Base-by-base conservation (phyloP, 2,888 invertebrate genomes). In the Caenorhabditis becei region DNA sequence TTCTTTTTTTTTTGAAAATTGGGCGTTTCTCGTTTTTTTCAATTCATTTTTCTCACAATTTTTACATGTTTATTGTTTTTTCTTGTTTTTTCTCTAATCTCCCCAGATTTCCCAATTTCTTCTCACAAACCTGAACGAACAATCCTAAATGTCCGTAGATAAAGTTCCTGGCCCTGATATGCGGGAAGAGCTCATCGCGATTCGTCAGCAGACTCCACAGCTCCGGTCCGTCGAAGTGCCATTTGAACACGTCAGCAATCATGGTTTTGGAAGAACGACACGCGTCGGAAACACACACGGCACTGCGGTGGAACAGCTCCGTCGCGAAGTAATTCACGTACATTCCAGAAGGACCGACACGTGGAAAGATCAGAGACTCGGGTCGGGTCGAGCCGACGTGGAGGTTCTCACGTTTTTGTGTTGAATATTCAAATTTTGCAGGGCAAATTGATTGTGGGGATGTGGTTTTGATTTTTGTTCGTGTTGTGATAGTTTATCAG, bases 321-420 rank as follows among this genome's bases (percentile, higher is more conserved):
- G 66, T 66, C 11, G 61, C 67, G 47, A 67, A 67, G 67, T 77
- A 61, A 54, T 77, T 77, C 54, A 77, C 16, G 47, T 77, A 67
- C 75, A 74, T 67, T 47, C 18, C 16, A 11, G 23, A 37, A 11
- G 23, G 63, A 11, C 26, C 24, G 26, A 24, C 51, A 51, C 51
- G 49, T 51, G 35, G 56, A 8, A 54, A 44, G n/a, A 35, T 54
- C 47, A 56, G 26, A 28, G 28, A 35, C 23, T 14, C 53, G 37
- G 54, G 26, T n/a, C 28, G n/a, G 47, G 41, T 37, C 53, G 54
- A n/a, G n/a, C 41, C 54, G 51, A 54, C 51, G 24, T 37, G 44
- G 41, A 24, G 23, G 51, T 23, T 11, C 8, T 24, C 16, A 20
- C 23, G 51, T 10, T 20, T 32, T 32, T 32, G 4, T 32, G 4